Conservation (phyloP, 2,113 vertebrate genomes). For the Elephantulus edwardii region DNA sequence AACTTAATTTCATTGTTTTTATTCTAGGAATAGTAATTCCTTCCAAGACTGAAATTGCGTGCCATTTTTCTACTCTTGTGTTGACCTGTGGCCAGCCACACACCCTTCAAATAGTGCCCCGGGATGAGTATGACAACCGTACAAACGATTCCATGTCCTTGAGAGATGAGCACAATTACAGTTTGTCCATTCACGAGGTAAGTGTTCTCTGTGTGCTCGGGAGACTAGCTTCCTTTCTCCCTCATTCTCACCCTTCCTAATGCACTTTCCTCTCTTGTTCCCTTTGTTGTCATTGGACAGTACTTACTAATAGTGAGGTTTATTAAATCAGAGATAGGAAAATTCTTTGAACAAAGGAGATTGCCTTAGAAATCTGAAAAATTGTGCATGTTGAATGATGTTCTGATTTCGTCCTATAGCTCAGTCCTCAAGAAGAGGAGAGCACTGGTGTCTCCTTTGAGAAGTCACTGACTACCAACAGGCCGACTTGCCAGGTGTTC, state of each 20-base stretch:
- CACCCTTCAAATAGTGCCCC: constrained; percentile 95
- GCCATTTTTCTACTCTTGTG: constrained; percentile 98
- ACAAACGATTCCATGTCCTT: constrained; percentile 94
- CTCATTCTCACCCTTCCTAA: background rate
- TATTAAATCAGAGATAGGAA: background rate
- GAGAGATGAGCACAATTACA: constrained; percentile 94
- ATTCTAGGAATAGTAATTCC: constrained; percentile 94
- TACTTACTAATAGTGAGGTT: background rate
- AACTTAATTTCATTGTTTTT: constrained; percentile 54
- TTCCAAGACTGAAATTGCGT: constrained; percentile 97
- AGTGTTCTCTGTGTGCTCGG: constrained; percentile 44
- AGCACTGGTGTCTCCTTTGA: constrained; percentile 89
- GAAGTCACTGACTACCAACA: constrained; percentile 91
- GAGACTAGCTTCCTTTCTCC: background rate
- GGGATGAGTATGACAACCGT: constrained; percentile 98
- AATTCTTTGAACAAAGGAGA: constrained; percentile 19
- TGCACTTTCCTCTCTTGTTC: background rate
- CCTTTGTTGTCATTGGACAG: background rate
- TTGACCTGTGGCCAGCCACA: constrained; percentile 94
- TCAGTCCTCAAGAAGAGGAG: constrained; percentile 93
- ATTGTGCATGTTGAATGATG: background rate
- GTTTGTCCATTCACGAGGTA: constrained; percentile 87
- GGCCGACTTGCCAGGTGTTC: constrained; percentile 92
- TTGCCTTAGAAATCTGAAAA: background rate
- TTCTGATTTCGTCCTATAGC: constrained; percentile 81